phyloP scores from a whole-genome alignment of 2,797 vertebrate species.

The Rhinophrynus dorsalis region DNA sequence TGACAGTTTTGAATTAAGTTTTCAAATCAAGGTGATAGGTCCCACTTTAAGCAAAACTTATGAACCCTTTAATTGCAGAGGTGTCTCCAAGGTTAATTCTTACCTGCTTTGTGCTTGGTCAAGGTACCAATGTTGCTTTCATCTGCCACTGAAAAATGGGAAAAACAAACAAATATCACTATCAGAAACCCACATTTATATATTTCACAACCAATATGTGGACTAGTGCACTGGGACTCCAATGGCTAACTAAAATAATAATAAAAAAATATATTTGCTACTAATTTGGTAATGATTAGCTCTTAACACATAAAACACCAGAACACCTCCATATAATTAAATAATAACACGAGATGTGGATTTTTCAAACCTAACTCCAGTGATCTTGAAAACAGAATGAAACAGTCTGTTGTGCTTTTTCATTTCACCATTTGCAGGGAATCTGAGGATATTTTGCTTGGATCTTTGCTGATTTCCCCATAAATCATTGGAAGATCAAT shows the following conservation, averaged over 20 bases:
- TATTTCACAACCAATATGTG: no score
- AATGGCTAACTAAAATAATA: no score
- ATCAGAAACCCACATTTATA: slow-evolving; percentile 58
- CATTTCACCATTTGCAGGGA: slow-evolving; percentile 22
- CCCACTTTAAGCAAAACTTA: no score
- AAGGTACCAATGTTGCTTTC: slow-evolving; percentile 85
- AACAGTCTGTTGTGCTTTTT: slow-evolving; percentile 27
- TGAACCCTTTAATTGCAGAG: no score
- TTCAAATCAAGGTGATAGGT: no score
- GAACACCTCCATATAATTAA: slow-evolving; percentile 13
- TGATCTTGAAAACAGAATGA: slow-evolving; percentile 10
- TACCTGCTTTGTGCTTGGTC: slow-evolving; percentile 72
- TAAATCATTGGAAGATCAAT: slow-evolving; percentile 30
- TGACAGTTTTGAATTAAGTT: no score
- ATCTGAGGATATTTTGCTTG: slow-evolving; percentile 23
- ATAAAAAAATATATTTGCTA: no score
- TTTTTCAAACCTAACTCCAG: slow-evolving; percentile 12
- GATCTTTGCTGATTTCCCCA: slow-evolving; percentile 28
- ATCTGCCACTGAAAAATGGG: slow-evolving; percentile 80
- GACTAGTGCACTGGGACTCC: no score
- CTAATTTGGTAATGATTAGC: not conserved
- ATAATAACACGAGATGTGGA: slow-evolving; percentile 24
- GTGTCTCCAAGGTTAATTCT: no score
- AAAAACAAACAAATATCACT: slow-evolving; percentile 54
- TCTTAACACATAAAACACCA: slow-evolving; percentile 8